These are phyloP conservation scores for Oplegnathus fasciatus DNA, from an alignment of 2,113 vertebrate genomes.

Conservation along the genomic window DNA sequence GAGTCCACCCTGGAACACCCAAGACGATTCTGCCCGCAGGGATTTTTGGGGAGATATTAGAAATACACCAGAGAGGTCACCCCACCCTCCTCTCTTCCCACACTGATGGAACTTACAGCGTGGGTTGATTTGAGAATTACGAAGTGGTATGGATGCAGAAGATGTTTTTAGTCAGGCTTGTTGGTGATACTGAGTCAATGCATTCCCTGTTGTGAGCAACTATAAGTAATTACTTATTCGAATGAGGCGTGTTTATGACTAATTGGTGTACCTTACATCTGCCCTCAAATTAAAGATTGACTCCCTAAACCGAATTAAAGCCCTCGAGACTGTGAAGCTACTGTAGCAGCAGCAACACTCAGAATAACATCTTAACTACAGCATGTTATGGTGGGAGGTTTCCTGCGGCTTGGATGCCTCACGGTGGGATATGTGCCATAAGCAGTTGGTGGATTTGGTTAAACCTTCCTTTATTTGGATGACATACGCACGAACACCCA, in stretches of 20 bases:
- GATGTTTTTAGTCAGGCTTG: constrained; percentile 44
- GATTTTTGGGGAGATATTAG: constrained; percentile 84
- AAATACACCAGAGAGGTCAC: constrained; percentile 81
- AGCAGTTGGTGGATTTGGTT: constrained; percentile 69
- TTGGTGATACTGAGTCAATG: constrained; percentile 20
- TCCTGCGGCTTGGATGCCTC: constrained; percentile 68
- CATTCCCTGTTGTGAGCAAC: not conserved
- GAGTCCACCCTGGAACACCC: constrained; percentile 93
- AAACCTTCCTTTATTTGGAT: constrained; percentile 73
- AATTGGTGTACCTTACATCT: constrained; percentile 36
- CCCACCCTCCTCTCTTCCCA: constrained; percentile 68
- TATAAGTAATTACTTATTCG: constrained; percentile 25
- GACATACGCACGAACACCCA: constrained; percentile 67
- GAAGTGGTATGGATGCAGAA: constrained; percentile 13
- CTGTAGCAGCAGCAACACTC: constrained; percentile 46
- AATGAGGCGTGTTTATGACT: constrained; percentile 19
- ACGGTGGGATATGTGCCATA: constrained; percentile 56
- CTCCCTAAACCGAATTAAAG: constrained; percentile 49
- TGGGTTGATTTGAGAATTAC: constrained; percentile 53
- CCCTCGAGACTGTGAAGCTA: constrained; percentile 35
- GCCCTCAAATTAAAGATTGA: constrained; percentile 51
- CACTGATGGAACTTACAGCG: constrained; percentile 53
- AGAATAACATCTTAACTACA: constrained; percentile 69
- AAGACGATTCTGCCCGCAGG: constrained; percentile 89
- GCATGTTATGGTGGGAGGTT: constrained; percentile 60